Percentiles rank a stretch among this genome's conserved stretches.
phyloP scores from a whole-genome alignment of 2,888 invertebrate species.

The Xanthia icteritia region DNA sequence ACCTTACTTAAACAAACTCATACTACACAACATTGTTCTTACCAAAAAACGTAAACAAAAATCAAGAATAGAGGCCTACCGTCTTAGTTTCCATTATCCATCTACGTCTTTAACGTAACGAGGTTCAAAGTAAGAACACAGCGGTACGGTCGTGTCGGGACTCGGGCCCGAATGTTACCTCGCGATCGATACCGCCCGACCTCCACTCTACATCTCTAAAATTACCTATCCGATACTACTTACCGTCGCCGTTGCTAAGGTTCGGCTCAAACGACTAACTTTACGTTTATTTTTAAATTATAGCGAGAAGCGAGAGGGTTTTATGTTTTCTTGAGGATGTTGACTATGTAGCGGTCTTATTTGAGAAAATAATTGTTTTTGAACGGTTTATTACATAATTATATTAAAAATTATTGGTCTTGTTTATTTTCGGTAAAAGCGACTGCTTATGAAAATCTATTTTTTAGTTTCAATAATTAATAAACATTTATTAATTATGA shows the following conservation, averaged over 20 bases:
- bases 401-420: background rate
- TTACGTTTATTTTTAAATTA: constrained; percentile 48
- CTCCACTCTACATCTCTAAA: constrained; percentile 73
- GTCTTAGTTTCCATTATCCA: constrained; percentile 49
- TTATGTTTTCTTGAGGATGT: background rate
- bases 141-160: constrained; percentile 62
- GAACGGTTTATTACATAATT: background rate
- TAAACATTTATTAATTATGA: background rate
- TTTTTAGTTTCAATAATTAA: background rate
- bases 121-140: constrained; percentile 67
- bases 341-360: background rate
- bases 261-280: constrained; percentile 39
- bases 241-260: constrained; percentile 51
- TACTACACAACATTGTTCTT: background rate
- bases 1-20: constrained; percentile 12
- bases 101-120: constrained; percentile 47
- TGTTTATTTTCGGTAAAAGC: background rate
- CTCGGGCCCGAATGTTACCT: constrained; percentile 60
- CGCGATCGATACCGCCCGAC: constrained; percentile 74
- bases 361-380: too few relatives aligned
- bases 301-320: background rate
- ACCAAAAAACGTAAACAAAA: constrained; percentile 19
- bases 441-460: too few relatives aligned
- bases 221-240: constrained; percentile 74
- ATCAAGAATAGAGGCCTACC: constrained; percentile 29